Percentiles rank a stretch among this genome's conserved stretches.
These are phyloP conservation scores for Agrilus cyanescens DNA, from an alignment of 2,888 invertebrate genomes.

Conservation along the genomic window DNA sequence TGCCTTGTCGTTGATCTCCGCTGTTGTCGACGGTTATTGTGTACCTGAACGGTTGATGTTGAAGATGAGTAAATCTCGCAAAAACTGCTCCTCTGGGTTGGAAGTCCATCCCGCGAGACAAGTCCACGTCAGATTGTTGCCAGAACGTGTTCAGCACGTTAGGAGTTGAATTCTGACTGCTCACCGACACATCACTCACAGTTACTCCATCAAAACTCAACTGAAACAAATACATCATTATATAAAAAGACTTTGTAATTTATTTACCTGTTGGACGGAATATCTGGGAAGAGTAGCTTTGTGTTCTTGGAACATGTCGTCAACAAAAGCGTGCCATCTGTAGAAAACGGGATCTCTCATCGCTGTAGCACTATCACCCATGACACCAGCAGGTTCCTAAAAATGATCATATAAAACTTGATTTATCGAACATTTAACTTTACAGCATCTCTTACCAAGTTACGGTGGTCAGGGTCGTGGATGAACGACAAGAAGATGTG, in stretches of 20 bases:
- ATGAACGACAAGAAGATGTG: slow-evolving; percentile 65
- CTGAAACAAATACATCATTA: slow-evolving; percentile 30
- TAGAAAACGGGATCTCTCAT: slow-evolving; percentile 84
- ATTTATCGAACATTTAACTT: not conserved
- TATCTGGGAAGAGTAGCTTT: slow-evolving; percentile 62
- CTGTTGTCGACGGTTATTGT: slow-evolving; percentile 35
- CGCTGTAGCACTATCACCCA: slow-evolving; percentile 74
- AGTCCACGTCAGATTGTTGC: slow-evolving; percentile 67
- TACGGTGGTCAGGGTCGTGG: slow-evolving; percentile 71
- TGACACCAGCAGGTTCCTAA: slow-evolving; percentile 68
- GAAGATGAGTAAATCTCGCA: slow-evolving; percentile 65
- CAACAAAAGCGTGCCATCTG: slow-evolving; percentile 71
- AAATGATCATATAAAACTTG: slow-evolving; percentile 2
- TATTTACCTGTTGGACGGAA: slow-evolving; percentile 41
- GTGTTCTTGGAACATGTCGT: slow-evolving; percentile 64
- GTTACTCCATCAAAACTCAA: slow-evolving; percentile 52
- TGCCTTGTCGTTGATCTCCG: slow-evolving; percentile 43
- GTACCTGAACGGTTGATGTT: slow-evolving; percentile 60
- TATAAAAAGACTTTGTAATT: not conserved
- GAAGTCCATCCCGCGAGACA: slow-evolving; percentile 74
- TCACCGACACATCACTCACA: slow-evolving; percentile 44
- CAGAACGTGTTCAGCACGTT: slow-evolving; percentile 61
- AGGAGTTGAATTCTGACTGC: slow-evolving; percentile 37
- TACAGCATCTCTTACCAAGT: slow-evolving; percentile 41
- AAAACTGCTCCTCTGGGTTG: slow-evolving; percentile 61